Percentiles rank a stretch among this genome's conserved stretches.
phyloP scores from a whole-genome alignment of 2,113 vertebrate genomes.

The Hucho hucho region DNA sequence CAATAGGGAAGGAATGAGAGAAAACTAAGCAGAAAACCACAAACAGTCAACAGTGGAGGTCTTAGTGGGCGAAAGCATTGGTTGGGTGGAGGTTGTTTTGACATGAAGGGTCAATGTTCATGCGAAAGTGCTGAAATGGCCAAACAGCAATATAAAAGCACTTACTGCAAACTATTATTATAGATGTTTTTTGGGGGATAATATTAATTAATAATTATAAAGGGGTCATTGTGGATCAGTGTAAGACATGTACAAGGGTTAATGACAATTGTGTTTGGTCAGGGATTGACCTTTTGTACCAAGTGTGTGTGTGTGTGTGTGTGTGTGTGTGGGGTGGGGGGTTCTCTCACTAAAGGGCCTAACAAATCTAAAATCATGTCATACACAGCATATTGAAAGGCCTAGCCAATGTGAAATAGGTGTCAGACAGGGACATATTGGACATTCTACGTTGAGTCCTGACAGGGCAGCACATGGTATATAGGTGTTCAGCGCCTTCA shows the following conservation, averaged over 20 bases:
- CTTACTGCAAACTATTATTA: conserved; percentile 38
- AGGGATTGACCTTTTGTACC: conserved; percentile 10
- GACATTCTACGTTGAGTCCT: background rate
- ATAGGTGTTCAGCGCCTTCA: too few relatives aligned
- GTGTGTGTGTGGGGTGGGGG: background rate
- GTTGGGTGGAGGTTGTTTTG: conserved; percentile 15
- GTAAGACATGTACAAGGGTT: conserved; percentile 26
- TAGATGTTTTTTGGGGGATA: conserved; percentile 24
- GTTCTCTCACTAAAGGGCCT: background rate
- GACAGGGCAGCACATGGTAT: background rate
- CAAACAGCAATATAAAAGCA: conserved; percentile 44
- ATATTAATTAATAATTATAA: conserved; percentile 36
- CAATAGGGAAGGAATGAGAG: conserved; percentile 14
- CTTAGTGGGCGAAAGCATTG: conserved; percentile 1
- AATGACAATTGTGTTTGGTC: conserved; percentile 30
- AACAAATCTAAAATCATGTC: too few relatives aligned
- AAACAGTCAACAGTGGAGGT: conserved; percentile 18
- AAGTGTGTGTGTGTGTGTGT: conserved; percentile 15
- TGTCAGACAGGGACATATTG: too few relatives aligned
- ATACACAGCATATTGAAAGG: too few relatives aligned
- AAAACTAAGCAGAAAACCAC: conserved; percentile 42
- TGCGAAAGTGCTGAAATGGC: conserved; percentile 55
- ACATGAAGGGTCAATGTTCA: conserved; percentile 9
- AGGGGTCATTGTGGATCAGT: conserved; percentile 10
- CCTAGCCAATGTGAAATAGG: too few relatives aligned